Percentiles rank a stretch among this genome's conserved stretches.
phyloP scores from a whole-genome alignment of 2,888 invertebrate genomes.

The Boloria euphrosyne region DNA sequence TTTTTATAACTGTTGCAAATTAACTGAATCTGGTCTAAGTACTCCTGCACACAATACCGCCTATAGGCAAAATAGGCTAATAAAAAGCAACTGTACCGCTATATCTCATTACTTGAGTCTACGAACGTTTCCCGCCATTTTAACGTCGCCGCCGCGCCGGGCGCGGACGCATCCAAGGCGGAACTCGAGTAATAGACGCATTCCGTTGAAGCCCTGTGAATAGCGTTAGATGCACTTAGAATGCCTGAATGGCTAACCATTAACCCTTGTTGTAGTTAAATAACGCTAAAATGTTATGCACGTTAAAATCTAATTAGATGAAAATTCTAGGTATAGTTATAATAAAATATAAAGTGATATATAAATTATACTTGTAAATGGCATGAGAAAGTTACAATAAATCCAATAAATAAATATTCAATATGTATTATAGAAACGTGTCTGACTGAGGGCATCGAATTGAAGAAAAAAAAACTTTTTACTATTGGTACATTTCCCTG shows the following conservation, averaged over 20 bases:
- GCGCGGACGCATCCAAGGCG: slow-evolving; percentile 61
- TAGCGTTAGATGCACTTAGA: slow-evolving; percentile 56
- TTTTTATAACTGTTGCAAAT: no score
- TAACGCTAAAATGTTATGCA: background rate
- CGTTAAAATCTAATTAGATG: background rate
- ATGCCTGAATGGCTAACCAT: slow-evolving; percentile 58
- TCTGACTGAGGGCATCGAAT: no score
- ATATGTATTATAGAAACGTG: no score
- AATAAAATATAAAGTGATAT: background rate
- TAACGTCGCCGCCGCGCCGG: slow-evolving; percentile 51
- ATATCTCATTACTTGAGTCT: slow-evolving; percentile 47
- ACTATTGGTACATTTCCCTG: no score
- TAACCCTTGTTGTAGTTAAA: slow-evolving; percentile 6
- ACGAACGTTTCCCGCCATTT: slow-evolving; percentile 59
- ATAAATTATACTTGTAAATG: no score
- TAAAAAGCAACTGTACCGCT: slow-evolving; percentile 34
- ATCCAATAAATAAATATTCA: no score
- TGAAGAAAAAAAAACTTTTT: no score
- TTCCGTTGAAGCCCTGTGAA: slow-evolving; percentile 66
- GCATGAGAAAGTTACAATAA: no score
- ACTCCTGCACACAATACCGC: background rate
- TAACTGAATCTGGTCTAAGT: no score
- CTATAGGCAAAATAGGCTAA: background rate
- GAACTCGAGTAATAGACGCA: slow-evolving; percentile 73
- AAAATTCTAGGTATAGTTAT: background rate